A percentile compares a stretch with the other conserved stretches of the same genome.
Evolutionary conservation across 1,140 invertebrate species (phyloP).

Genomic region (Schlechtendalia chinensis): DNA sequence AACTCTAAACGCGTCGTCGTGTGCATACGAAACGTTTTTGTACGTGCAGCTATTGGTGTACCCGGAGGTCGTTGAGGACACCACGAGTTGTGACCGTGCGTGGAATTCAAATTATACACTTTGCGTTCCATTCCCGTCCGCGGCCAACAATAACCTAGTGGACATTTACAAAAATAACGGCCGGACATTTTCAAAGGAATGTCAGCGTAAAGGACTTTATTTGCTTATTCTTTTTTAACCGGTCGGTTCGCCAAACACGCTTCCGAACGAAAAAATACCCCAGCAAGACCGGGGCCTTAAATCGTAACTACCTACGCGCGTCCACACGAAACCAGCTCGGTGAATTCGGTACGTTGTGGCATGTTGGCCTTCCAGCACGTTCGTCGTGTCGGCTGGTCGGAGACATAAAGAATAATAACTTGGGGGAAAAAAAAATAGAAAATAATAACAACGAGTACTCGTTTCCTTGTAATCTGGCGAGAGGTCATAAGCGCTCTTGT

Average conservation of each 20-base stretch:
- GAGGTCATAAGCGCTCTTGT: slow-evolving; percentile 45
- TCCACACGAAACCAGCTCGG: slow-evolving; percentile 13
- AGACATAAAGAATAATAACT: slow-evolving; percentile 39
- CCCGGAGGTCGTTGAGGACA: slow-evolving; percentile 29
- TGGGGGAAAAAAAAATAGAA: slow-evolving; percentile 22
- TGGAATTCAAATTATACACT: neutral
- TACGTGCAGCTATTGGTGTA: slow-evolving; percentile 44
- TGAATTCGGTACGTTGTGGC: slow-evolving; percentile 1
- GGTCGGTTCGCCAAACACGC: neutral
- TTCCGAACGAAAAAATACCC: slow-evolving; percentile 4
- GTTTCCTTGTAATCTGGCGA: slow-evolving; percentile 46
- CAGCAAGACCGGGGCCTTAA: neutral
- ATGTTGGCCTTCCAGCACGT: slow-evolving; percentile 13
- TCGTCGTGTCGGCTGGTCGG: slow-evolving; percentile 1
- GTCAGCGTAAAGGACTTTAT: neutral
- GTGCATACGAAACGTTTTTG: slow-evolving; percentile 14
- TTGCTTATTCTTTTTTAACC: neutral
- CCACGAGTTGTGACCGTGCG: neutral
- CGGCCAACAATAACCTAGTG: neutral
- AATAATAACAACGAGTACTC: slow-evolving; percentile 43
- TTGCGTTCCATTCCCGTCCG: neutral
- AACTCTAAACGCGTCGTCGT: neutral
- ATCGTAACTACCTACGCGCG: neutral
- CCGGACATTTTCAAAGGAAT: slow-evolving; percentile 4
- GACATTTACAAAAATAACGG: neutral